Evolutionary conservation across 2,113 vertebrate genomes (phyloP).

Genomic region (Lamprotornis superbus): DNA sequence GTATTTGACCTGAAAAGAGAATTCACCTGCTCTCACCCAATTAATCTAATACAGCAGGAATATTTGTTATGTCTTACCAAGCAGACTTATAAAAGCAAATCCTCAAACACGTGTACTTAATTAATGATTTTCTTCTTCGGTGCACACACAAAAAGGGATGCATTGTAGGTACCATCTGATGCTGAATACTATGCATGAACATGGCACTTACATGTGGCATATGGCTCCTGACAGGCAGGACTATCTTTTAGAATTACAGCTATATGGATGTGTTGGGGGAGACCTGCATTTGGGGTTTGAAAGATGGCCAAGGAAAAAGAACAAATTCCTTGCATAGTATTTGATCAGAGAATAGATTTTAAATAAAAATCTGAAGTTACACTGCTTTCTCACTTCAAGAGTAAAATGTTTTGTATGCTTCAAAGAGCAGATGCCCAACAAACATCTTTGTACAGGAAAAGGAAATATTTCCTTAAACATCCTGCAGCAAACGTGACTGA

Average conservation of each 20-base stretch:
- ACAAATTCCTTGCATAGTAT: not conserved
- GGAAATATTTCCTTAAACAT: slow-evolving; percentile 71
- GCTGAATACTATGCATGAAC: not conserved
- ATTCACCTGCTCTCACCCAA: not conserved
- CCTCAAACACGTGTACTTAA: not conserved
- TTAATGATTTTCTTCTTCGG: not conserved
- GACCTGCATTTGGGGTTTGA: not conserved
- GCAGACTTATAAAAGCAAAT: not conserved
- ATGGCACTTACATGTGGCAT: not conserved
- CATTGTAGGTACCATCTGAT: not conserved
- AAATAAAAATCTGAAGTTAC: not conserved
- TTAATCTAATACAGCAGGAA: not conserved
- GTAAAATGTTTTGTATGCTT: not conserved
- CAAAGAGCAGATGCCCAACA: slow-evolving; percentile 27
- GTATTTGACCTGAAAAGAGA: not conserved
- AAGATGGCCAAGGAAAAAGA: not conserved
- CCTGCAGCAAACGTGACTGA: slow-evolving; percentile 63
- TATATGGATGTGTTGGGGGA: not conserved
- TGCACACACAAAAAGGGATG: not conserved
- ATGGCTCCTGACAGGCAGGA: not conserved
- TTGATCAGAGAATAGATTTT: not conserved
- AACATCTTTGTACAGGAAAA: slow-evolving; percentile 58
- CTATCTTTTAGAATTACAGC: not conserved
- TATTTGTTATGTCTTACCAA: not conserved
- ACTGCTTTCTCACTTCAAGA: not conserved